Conservation (phyloP, 2,888 invertebrate genomes). For the Nebria brevicollis region DNA sequence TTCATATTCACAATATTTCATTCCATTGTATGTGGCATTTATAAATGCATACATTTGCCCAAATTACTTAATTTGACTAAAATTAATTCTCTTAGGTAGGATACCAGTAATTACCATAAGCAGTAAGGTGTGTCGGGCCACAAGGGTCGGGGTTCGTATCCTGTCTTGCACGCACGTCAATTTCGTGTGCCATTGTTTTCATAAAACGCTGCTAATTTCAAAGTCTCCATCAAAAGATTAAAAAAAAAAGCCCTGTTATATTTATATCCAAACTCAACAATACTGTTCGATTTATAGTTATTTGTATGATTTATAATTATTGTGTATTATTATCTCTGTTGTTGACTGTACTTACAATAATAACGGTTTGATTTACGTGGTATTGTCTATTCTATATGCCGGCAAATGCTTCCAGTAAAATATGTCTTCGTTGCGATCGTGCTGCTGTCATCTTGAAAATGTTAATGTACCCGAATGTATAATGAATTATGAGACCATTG, state of each 20-base stretch:
- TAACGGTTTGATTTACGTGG: constrained; percentile 21
- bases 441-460: constrained; percentile 39
- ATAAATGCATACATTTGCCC: neutral
- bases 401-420: constrained; percentile 30
- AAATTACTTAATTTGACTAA: neutral
- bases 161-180: neutral
- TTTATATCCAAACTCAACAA: neutral
- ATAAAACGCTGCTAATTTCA: neutral
- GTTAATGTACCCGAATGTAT: constrained; percentile 43
- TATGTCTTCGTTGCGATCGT: constrained; percentile 22
- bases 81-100: neutral
- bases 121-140: neutral
- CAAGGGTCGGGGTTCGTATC: neutral
- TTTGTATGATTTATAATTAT: constrained; percentile 4
- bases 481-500: constrained; percentile 22
- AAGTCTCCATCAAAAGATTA: neutral
- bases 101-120: constrained; percentile 1
- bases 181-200: neutral
- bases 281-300: neutral
- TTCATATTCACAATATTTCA: neutral
- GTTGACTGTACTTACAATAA: neutral
- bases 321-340: neutral
- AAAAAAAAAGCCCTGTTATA: neutral
- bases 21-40: neutral
- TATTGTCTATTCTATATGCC: constrained; percentile 15